Base-by-base conservation (phyloP, 2,888 invertebrate genomes). In the Meta bourneti region DNA sequence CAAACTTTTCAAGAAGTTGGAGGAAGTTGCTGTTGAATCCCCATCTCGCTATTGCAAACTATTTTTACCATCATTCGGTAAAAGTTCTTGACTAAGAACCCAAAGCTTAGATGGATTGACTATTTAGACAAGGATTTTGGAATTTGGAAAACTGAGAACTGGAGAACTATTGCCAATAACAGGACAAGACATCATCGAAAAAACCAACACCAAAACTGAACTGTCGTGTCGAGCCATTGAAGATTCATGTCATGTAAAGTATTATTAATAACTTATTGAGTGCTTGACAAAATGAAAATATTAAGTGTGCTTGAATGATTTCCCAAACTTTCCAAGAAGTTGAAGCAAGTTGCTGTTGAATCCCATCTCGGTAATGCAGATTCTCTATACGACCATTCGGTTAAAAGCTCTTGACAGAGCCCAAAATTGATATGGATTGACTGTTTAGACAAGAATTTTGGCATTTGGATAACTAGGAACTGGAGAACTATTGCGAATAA, bases 61-160 rank as follows among this genome's bases (percentile, higher is more conserved):
- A n/a, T 52, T 75, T 84, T 84, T 75, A 54, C 52, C 52, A 84
- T 84, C 54, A 84, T 61, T 74, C 34, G 51, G 11, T 49, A 9
- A 54, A 72, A 51, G 75, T 74, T 51, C 20, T 0, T 16, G 16
- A 52, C 52, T 54, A 75, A 84, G 34, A 48, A 20, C 74, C n/a
- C 54, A 48, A 34, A 34, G 49, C 84, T 84, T 75, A 34, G 34
- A 34, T 34, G 34, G 34, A 34, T 34, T 34, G 34, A 34, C 34
- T 34, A 4, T 34, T 34, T 34, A 4, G 34, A 34, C 34, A 34
- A 4, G 1, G 4, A 34, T 34, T 34, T 34, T 34, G 34, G 34
- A 1, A 34, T 34, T 34, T 34, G 34, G 1, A 34, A 34, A 34
- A 34, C 6, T 48, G 6, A 49, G n/a, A 49, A 49, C 75, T 34